Base-by-base conservation (phyloP, 2,888 invertebrate genomes). In the Apantesis nais region DNA sequence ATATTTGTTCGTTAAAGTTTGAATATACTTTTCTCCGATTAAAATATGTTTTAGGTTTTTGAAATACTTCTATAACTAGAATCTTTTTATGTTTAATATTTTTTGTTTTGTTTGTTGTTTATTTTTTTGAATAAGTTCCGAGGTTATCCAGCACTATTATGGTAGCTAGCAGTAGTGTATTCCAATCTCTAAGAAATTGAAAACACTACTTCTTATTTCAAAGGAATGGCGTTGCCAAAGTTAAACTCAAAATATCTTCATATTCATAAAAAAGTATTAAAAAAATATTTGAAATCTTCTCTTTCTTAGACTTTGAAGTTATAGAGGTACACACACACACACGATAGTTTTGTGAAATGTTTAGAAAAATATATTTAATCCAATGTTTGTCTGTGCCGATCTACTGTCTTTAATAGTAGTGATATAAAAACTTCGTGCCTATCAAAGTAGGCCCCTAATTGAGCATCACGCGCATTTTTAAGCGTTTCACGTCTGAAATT, bases 401-500 rank as follows among this genome's bases (percentile, higher is more conserved):
- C n/a, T n/a, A n/a, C n/a, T 22, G 48, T 8, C 48, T 9, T 48
- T 22, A 48, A 19, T 7, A 48, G 48, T 22, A 8, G 9, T 48
- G 22, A 9, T 9, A 22, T 44, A 44, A 44, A 19, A 16, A 11
- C 16, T 58, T 16, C n/a, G 25, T 58, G 25, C 1, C 29, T 22
- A 44, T 22, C 16, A 52, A n/a, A 52, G 85, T 86, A 85, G 74
- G 70, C 69, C 66, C 72, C 80, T 62, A 67, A 84, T 85, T 86
- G 79, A 31, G 78, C 68, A 80, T 86, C 88, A 88, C 88, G 88
- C 81, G 81, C 85, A 70, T 79, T 76, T 82, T 81, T 86, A 90
- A 90, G 85, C 83, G 86, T 82, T 83, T 85, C 90, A 90, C 89
- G 89, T 92, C 87, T 88, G 85, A 91, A 91, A 91, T 92, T 90